Evolutionary conservation across 2,888 invertebrate species (phyloP), one percentile per base, ranked within the genome.

Genomic region (Hoplodrina blanda): DNA sequence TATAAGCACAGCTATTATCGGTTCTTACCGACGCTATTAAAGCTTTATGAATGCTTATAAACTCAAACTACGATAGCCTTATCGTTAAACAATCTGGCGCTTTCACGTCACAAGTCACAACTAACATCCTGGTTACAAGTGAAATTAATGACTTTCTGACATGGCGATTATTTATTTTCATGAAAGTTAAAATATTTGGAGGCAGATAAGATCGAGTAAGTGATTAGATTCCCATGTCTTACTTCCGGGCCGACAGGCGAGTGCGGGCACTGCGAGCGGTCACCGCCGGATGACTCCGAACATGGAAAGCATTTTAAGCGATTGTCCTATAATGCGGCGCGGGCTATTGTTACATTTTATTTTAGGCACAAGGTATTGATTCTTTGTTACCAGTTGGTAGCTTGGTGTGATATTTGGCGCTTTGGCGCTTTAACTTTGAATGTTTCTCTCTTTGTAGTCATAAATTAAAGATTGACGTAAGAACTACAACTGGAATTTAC

Each of bases 251-350:
- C 79, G 84, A 76, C 63, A 33, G 53, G 78, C 73, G 73, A 78
- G 86, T 83, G 85, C 84, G 85, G 84, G 85, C 82, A 76, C 69
- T 46, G 62, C 73, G 30, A 56, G 56, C 87, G 87, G 89, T 88
- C 90, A 86, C 83, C 88, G 87, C 90, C 95, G 95, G 95, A 95
- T 92, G 94, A 89, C 88, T 84, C 87, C 86, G 87, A 91, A 96
- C 95, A 96, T 91, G 95, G 91, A 95, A 95, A 95, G 95, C 95
- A 95, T 96, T 96, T 96, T 96, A 96, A 95, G 93, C 92, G 90
- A 85, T 87, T 85, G 87, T 87, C 90, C 92, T 91, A 91, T 90
- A 91, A 90, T 90, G 90, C 85, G 89, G 85, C 82, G 73, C 69
- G 50, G 66, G 70, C 92, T 89, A 93, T 93, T 94, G 94, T 94